Base-by-base conservation (phyloP, 2,888 invertebrate genomes). In the Adela reaumurella region DNA sequence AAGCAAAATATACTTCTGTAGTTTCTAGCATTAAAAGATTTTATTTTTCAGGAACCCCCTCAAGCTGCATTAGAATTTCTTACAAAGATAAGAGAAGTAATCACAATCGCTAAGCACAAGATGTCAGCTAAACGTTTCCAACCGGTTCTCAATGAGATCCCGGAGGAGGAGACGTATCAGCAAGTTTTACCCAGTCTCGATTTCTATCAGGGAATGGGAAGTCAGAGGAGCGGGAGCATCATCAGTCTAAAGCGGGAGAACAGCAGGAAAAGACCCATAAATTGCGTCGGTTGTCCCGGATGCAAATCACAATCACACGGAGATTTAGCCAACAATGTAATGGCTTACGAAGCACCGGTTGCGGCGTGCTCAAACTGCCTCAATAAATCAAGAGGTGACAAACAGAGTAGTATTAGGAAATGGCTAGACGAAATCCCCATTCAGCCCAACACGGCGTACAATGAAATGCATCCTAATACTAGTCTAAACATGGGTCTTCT, bases 41-140 rank as follows among this genome's bases (percentile, higher is more conserved):
- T 59, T 56, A 58, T 54, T 53, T 78, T 78, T n/a, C 74, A 92
- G 89, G 88, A 92, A 57, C 95, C 95, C 18, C 94, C 95, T 45
- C 90, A 92, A 43, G 92, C 93, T 48, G 94, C 95, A 19, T 74
- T 94, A 56, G 94, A 95, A 68, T 95, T 95, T 65, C 79, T 95
- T 46, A 83, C 86, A 1, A 92, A 93, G 81, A 92, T 95, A 53
- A 85, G 95, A 53, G 93, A 94, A 79, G 94, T 94, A 5, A 94
- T 94, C 57, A 83, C 92, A 43, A 88, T 94, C 46, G 94, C 94
- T 6, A 93, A 93, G 63, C 89, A 90, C 59, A 93, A 93, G 74
- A 92, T 94, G 88, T 83, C 86, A 42, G 74, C 87, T 0, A 92
- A 93, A 68, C 82, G 87, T 51, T 94, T 90, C 62, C 83, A 87